These are phyloP conservation scores for Cygnus atratus DNA, from an alignment of 2,113 vertebrate genomes.

Conservation along the genomic window DNA sequence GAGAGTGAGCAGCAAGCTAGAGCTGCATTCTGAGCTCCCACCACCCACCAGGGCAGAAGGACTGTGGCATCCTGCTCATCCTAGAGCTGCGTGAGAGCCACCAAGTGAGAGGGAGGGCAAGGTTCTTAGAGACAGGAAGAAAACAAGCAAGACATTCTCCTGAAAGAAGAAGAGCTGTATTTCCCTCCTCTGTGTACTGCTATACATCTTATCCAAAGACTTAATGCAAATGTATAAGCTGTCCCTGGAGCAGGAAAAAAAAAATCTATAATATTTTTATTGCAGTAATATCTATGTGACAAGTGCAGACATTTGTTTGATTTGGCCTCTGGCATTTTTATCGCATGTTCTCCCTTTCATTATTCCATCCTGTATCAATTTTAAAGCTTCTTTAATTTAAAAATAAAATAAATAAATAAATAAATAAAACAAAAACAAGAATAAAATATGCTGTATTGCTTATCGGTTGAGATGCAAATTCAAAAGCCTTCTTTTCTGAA, in stretches of 20 bases:
- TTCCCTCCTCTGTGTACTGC: accelerated
- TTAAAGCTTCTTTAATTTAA: not conserved
- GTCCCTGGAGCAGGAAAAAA: not conserved
- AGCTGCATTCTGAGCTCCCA: not conserved
- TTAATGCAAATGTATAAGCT: slow-evolving; percentile 33
- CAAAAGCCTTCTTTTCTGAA: not conserved
- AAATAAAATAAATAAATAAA: no score
- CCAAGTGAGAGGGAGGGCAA: accelerated
- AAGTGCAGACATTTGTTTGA: slow-evolving; percentile 47
- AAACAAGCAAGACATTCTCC: not conserved
- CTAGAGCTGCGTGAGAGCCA: no score
- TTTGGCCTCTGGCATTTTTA: slow-evolving; percentile 19
- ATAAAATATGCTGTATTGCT: not conserved
- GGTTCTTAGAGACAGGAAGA: accelerated
- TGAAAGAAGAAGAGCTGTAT: not conserved
- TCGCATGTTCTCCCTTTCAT: slow-evolving; percentile 4
- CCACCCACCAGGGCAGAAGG: not conserved
- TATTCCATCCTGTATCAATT: not conserved
- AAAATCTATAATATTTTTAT: slow-evolving; percentile 34
- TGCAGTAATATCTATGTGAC: not conserved
- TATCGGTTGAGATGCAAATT: not conserved
- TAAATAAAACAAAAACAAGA: not conserved
- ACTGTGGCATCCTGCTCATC: not conserved
- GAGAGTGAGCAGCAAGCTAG: not conserved
- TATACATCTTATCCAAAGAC: not conserved